Conservation (phyloP, 1,140 invertebrate genomes). For the Schlechtendalia chinensis region DNA sequence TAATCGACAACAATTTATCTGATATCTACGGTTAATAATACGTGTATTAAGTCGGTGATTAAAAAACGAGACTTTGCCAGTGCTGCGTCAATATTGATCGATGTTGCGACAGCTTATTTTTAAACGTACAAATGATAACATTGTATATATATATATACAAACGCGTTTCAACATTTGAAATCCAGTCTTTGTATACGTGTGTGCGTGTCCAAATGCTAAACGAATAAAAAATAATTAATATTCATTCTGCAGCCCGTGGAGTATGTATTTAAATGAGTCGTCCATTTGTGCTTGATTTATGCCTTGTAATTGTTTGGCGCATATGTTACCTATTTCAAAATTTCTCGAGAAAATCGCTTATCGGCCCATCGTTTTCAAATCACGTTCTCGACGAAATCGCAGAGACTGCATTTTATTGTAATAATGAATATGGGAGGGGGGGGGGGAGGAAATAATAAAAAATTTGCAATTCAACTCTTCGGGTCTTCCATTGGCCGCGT, state of each 20-base stretch:
- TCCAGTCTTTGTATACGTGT: background rate
- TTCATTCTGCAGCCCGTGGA: background rate
- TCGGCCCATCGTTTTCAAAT: background rate
- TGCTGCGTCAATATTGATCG: conserved; percentile 1
- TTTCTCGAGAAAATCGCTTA: conserved; percentile 8
- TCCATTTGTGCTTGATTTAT: conserved; percentile 20
- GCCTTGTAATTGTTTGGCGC: background rate
- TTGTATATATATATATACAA: too few relatives aligned
- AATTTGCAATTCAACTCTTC: conserved; percentile 10
- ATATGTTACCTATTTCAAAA: background rate
- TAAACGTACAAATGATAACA: background rate
- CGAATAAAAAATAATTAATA: conserved; percentile 24
- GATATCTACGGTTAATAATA: too few relatives aligned
- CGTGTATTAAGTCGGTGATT: too few relatives aligned
- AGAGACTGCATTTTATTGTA: conserved; percentile 2
- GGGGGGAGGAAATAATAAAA: too few relatives aligned
- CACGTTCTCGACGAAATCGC: background rate
- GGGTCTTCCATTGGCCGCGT: background rate
- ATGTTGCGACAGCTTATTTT: background rate
- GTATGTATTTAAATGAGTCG: background rate
- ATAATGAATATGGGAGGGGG: too few relatives aligned
- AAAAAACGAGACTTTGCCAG: background rate
- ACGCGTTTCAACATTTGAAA: background rate
- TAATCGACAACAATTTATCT: too few relatives aligned
- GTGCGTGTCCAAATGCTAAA: background rate